Evolutionary conservation across 2,113 vertebrate genomes (phyloP), one percentile per base, ranked within the genome.

Genomic region (Solea senegalensis): DNA sequence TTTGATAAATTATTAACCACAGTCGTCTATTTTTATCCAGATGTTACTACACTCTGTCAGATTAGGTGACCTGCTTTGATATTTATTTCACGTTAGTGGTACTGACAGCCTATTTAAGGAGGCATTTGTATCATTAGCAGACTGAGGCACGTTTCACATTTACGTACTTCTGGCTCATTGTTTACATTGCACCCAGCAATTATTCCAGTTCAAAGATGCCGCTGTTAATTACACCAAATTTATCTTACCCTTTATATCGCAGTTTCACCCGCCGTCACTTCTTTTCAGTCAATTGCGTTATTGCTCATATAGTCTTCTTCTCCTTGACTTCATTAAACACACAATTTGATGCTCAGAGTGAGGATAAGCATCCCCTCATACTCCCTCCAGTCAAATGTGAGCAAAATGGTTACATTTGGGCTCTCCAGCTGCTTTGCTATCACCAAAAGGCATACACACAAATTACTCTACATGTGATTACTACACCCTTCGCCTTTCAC

Each of bases 31-130:
- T 83, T 79, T 52, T 68, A 57, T 70, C 57, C 43, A 16, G 3
- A 64, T 53, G 74, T 54, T 66, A 65, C 74, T 73, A 78, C 74
- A 76, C 80, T 80, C 48, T 69, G 48, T 50, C 58, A 53, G 64
- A 77, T 82, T 51, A 65, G 48, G 44, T 74, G 68, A 68, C 63
- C 57, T 40, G 53, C 49, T 62, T 61, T 61, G 34, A 75, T 49
- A 57, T 56, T 50, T 59, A 45, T 69, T 72, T 61, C 28, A 55
- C 61, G 46, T 82, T 72, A 68, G 60, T 57, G 27, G 72, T 46
- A 15, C 44, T 55, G 69, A 76, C 58, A 75, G n/a, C 54, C 50
- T 66, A 63, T 60, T 84, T 65, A 69, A 48, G 34, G 49, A 74
- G 46, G 65, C 48, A 45, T 65, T 72, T 66, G 49, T 62, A 63